A percentile compares a stretch with the other conserved stretches of the same genome.
Evolutionary conservation across 2,888 invertebrate species (phyloP).

Genomic region (Synanthedon tipuliformis): DNA sequence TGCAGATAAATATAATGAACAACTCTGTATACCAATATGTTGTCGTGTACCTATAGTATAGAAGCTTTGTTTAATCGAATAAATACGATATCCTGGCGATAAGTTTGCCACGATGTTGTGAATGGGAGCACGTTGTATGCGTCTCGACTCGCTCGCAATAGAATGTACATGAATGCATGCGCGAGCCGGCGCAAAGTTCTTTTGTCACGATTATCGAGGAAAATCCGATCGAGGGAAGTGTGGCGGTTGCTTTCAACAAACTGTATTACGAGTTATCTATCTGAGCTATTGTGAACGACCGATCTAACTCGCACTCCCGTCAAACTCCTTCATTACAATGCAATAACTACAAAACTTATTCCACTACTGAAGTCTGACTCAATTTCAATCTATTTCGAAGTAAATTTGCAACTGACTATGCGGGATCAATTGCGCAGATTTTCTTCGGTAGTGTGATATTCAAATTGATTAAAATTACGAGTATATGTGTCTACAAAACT

Average conservation of each 20-base stretch:
- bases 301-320: conserved; percentile 12
- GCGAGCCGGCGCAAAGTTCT: conserved; percentile 55
- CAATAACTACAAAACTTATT: no score
- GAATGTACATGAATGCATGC: conserved; percentile 29
- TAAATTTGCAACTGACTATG: no score
- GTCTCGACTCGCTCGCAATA: conserved; percentile 40
- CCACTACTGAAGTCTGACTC: no score
- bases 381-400: no score
- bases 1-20: no score
- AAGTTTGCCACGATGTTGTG: conserved; percentile 39
- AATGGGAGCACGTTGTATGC: conserved; percentile 39
- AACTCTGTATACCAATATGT: no score
- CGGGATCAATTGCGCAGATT: no score
- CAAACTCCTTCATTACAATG: no score
- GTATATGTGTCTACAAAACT: no score
- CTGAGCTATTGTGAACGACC: conserved; percentile 39
- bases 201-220: conserved; percentile 67
- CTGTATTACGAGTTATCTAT: conserved; percentile 68
- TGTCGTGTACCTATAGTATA: not conserved
- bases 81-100: conserved; percentile 32
- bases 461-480: no score
- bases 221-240: conserved; percentile 62
- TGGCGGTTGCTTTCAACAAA: conserved; percentile 59
- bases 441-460: no score
- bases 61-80: conserved; percentile 14